These are phyloP conservation scores for Eretmocerus hayati DNA, from an alignment of 2,888 invertebrate species.

Conservation along the genomic window DNA sequence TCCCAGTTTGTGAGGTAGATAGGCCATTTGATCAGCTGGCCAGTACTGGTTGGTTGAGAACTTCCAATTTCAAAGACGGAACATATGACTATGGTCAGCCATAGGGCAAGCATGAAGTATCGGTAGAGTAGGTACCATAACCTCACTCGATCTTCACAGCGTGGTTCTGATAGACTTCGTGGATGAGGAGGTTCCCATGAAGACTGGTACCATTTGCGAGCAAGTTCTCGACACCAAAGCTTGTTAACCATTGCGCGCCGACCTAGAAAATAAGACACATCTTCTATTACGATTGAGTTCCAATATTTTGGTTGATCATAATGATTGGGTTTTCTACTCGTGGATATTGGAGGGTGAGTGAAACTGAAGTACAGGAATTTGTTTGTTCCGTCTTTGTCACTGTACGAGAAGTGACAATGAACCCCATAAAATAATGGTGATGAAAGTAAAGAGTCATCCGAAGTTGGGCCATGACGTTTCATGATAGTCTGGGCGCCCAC, in stretches of 20 bases:
- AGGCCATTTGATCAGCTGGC: slow-evolving; percentile 55
- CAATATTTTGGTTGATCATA: no score
- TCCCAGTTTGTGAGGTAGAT: slow-evolving; percentile 74
- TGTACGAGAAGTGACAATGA: no score
- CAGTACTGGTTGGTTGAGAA: slow-evolving; percentile 22
- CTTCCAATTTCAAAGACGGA: slow-evolving; percentile 43
- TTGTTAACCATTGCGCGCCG: slow-evolving; percentile 44
- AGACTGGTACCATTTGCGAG: slow-evolving; percentile 33
- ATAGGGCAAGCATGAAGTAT: slow-evolving; percentile 51
- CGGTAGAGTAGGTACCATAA: slow-evolving; percentile 50
- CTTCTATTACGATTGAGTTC: no score
- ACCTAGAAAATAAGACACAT: no score
- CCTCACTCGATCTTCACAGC: slow-evolving; percentile 28
- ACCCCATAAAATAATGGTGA: no score
- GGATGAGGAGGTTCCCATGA: slow-evolving; percentile 33
- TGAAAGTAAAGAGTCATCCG: no score
- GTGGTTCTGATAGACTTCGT: slow-evolving; percentile 35
- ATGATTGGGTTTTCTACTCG: no score
- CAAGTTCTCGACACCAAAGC: slow-evolving; percentile 39
- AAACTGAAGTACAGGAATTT: no score
- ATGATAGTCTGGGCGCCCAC: no score
- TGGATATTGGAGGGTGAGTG: no score
- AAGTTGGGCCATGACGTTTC: no score
- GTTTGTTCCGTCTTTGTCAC: no score
- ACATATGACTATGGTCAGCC: slow-evolving; percentile 46